phyloP scores from a whole-genome alignment of 1,140 invertebrate species.

The Macrobrachium nipponense region DNA sequence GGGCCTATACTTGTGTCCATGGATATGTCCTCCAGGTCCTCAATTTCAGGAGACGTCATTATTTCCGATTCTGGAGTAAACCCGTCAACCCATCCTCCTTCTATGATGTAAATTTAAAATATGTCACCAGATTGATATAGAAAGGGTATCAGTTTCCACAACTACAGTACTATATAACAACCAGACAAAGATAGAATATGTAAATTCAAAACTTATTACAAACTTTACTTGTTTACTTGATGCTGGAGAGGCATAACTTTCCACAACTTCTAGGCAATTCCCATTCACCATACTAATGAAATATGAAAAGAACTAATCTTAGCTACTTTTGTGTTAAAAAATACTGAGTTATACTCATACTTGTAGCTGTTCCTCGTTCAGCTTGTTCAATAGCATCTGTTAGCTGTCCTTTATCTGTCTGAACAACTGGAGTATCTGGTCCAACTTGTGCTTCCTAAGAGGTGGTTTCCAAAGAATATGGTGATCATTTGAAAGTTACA shows the following conservation, averaged over 20 bases:
- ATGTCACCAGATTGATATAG: conserved; percentile 11
- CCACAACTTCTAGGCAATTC: background rate
- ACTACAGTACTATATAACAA: too few species aligned
- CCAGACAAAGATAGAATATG: too few species aligned
- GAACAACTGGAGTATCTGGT: conserved; percentile 65
- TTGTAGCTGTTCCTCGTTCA: conserved; percentile 69
- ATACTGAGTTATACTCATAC: conserved; percentile 65
- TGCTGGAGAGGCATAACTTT: background rate
- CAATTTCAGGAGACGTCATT: conserved; percentile 65
- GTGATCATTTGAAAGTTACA: too few species aligned
- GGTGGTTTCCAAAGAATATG: too few species aligned
- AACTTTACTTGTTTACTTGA: too few species aligned
- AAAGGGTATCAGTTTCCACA: too few species aligned
- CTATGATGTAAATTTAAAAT: conserved; percentile 54
- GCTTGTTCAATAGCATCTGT: conserved; percentile 71
- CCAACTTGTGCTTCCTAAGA: conserved; percentile 65
- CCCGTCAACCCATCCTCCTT: conserved; percentile 67
- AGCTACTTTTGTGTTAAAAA: background rate
- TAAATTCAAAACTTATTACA: too few species aligned
- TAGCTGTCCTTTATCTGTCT: conserved; percentile 73
- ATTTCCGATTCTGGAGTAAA: conserved; percentile 66
- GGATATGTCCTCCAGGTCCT: conserved; percentile 65
- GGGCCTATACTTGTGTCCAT: conserved; percentile 64
- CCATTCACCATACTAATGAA: background rate
- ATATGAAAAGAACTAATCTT: background rate